phyloP scores from a whole-genome alignment of 2,888 invertebrate genomes.

The Sthenelais limicola region DNA sequence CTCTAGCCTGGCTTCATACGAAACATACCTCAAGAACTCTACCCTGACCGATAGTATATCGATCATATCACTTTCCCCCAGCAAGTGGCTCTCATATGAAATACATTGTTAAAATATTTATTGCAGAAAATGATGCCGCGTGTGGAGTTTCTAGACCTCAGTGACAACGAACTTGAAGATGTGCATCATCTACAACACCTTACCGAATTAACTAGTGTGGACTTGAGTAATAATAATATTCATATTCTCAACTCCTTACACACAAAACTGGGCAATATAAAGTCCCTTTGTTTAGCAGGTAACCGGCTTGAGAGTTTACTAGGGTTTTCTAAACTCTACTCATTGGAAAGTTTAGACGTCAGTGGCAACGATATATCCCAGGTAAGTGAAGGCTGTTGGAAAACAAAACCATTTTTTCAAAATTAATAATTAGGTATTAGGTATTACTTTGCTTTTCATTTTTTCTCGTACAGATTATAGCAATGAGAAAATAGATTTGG shows the following conservation, averaged over 20 bases:
- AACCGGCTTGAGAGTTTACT: slow-evolving; percentile 79
- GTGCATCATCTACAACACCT: slow-evolving; percentile 85
- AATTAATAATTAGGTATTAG: not conserved
- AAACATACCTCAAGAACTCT: too few relatives aligned
- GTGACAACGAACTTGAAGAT: slow-evolving; percentile 83
- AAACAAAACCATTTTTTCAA: not conserved
- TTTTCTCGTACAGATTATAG: too few relatives aligned
- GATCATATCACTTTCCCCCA: too few relatives aligned
- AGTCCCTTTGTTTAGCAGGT: slow-evolving; percentile 85
- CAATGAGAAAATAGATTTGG: too few relatives aligned
- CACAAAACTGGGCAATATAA: slow-evolving; percentile 88
- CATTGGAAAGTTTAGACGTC: slow-evolving; percentile 87
- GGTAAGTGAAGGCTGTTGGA: slow-evolving; percentile 71
- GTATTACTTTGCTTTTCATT: too few relatives aligned
- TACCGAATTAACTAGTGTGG: slow-evolving; percentile 83
- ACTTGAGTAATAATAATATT: slow-evolving; percentile 86
- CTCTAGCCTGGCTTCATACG: too few relatives aligned
- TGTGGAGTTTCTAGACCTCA: slow-evolving; percentile 81
- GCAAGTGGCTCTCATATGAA: too few relatives aligned
- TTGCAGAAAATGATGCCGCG: slow-evolving; percentile 70
- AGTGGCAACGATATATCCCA: slow-evolving; percentile 88
- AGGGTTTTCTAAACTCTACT: slow-evolving; percentile 82
- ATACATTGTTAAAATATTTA: not conserved
- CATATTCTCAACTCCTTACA: slow-evolving; percentile 80
- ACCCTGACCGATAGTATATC: too few relatives aligned